Base-by-base conservation (phyloP, 2,113 vertebrate genomes). In the Pollachius pollachius region DNA sequence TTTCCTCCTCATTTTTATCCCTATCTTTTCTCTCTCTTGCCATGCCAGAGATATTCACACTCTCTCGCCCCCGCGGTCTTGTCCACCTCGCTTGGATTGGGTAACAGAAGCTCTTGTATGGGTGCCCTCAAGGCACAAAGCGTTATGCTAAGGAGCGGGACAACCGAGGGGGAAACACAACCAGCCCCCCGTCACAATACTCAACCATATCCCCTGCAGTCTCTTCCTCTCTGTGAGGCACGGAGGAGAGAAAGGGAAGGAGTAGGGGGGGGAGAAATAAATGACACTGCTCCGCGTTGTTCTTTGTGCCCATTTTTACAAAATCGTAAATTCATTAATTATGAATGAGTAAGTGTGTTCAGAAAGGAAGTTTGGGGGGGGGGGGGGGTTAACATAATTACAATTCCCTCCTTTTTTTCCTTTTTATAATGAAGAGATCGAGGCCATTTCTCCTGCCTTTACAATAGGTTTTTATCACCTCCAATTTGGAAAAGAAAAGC, bases 261-360 rank as follows among this genome's bases (percentile, higher is more conserved):
- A 67, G 30, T 37, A 21, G 57, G 56, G 52, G 70, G 34, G 59
- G 78, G 84, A 71, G 72, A 68, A 72, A 67, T 77, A 75, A 68
- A 72, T 60, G 69, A 74, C 62, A 75, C 65, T 78, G 75, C 74
- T 25, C 65, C 56, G 69, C 77, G 86, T 92, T 91, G 89, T 92
- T 90, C 90, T 88, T 86, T 73, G 72, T 83, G 80, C 74, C 75
- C 80, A 76, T 73, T 84, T 90, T 82, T 52, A 7, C 81, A 76
- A 85, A 79, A 84, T 48, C 12, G 41, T 85, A 89, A 89, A 93
- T 91, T 91, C 92, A 93, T 93, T 92, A 93, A 93, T 92, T 90
- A 91, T 85, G 88, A 90, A 87, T 89, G 87, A 90, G 85, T 84
- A 81, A 89, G 89, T 83, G 80, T 81, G 85, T 87, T 86, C 87